These are phyloP conservation scores for Idaea straminata DNA, from an alignment of 2,888 invertebrate species.

Conservation along the genomic window DNA sequence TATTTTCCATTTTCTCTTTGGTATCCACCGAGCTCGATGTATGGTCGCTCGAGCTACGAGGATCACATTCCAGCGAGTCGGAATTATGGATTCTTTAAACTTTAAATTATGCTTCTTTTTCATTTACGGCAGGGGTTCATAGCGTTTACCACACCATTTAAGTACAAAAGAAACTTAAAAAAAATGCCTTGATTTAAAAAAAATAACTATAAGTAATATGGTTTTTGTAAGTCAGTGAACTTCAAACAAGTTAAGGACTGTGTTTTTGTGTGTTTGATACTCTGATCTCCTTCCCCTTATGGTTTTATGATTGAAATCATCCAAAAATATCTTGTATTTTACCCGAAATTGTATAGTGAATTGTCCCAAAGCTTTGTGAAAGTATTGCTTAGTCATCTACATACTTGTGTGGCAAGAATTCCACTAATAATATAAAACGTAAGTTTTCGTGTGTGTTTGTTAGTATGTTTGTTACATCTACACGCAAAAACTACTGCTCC, in stretches of 20 bases:
- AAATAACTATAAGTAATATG: neutral
- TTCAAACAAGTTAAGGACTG: slow-evolving; percentile 13
- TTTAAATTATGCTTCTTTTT: too few relatives aligned
- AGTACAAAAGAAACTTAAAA: too few relatives aligned
- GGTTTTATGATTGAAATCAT: neutral
- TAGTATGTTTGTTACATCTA: neutral
- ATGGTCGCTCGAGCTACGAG: too few relatives aligned
- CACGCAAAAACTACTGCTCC: neutral
- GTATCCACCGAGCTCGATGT: too few relatives aligned
- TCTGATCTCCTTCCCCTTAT: neutral
- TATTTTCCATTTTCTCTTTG: too few relatives aligned
- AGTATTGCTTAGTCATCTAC: neutral
- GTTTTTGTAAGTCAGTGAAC: slow-evolving; percentile 4
- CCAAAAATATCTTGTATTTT: neutral
- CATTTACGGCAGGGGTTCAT: too few relatives aligned
- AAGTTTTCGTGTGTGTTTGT: neutral
- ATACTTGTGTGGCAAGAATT: neutral
- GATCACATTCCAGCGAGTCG: too few relatives aligned
- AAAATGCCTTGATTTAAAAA: too few relatives aligned
- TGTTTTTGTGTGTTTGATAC: slow-evolving; percentile 13
- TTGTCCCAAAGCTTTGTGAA: neutral
- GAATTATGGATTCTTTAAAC: too few relatives aligned
- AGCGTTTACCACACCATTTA: too few relatives aligned
- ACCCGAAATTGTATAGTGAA: neutral
- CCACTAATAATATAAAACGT: neutral